A percentile compares a stretch with the other conserved stretches of the same genome.
phyloP scores from a whole-genome alignment of 2,888 invertebrate species.

The Hirtodrosophila duncani region DNA sequence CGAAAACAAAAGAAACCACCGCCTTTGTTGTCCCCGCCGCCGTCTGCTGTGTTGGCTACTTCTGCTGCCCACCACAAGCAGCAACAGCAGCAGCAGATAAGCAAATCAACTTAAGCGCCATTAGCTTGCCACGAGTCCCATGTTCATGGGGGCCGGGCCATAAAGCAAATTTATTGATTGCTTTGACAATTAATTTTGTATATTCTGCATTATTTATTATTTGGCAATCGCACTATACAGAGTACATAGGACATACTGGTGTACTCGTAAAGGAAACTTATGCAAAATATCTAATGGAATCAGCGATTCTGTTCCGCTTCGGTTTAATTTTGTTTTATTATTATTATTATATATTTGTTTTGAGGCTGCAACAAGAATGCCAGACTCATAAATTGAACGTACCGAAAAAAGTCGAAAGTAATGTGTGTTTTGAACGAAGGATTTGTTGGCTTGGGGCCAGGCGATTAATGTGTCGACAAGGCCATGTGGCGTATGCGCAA shows the following conservation, averaged over 20 bases:
- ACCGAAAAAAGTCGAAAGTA: constrained; percentile 46
- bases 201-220: constrained; percentile 43
- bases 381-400: constrained; percentile 39
- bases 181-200: constrained; percentile 62
- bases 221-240: constrained; percentile 1
- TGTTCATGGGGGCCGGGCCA: constrained; percentile 27
- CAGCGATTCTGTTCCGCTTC: neutral
- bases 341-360: constrained; percentile 26
- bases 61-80: no score
- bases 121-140: constrained; percentile 47
- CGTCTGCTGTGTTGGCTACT: no score
- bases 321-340: constrained; percentile 38
- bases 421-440: constrained; percentile 27
- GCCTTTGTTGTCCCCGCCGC: no score
- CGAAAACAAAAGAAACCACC: no score
- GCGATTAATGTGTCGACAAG: constrained; percentile 50
- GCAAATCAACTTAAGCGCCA: constrained; percentile 50
- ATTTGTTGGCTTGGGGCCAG: constrained; percentile 11
- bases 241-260: constrained; percentile 8
- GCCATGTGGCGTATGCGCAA: constrained; percentile 54
- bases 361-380: constrained; percentile 27
- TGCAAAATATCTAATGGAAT: constrained; percentile 21
- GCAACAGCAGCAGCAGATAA: constrained; percentile 44
- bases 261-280: constrained; percentile 4
- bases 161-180: constrained; percentile 65